Conservation (phyloP, 2,888 invertebrate genomes). For the Halocaridina rubra region DNA sequence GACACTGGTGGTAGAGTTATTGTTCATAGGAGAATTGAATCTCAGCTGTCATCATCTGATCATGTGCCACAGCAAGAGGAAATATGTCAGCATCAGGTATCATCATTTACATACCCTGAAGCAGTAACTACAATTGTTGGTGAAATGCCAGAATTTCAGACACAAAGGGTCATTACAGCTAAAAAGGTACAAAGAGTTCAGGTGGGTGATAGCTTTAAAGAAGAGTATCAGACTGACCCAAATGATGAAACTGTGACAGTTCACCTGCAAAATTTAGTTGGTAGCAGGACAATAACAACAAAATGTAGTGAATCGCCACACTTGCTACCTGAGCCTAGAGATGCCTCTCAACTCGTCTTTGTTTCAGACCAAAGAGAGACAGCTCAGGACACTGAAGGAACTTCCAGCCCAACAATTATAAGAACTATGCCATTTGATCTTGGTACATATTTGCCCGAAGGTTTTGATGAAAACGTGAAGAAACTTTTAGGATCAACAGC, state of each 20-base stretch:
- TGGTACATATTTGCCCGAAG: conserved; percentile 25
- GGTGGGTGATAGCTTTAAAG: conserved; percentile 45
- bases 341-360: conserved; percentile 49
- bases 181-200: conserved; percentile 39
- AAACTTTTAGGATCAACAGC: conserved; percentile 34
- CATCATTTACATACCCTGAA: not conserved
- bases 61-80: not conserved
- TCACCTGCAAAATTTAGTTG: conserved; percentile 6
- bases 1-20: conserved; percentile 47
- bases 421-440: conserved; percentile 24
- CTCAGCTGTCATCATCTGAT: not conserved
- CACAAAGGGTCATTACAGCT: conserved; percentile 31
- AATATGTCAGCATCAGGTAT: not conserved
- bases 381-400: conserved; percentile 29
- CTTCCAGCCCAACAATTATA: conserved; percentile 20
- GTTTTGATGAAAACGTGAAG: conserved; percentile 35
- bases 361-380: conserved; percentile 44
- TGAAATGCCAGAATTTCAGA: conserved; percentile 30
- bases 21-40: conserved; percentile 45
- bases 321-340: conserved; percentile 36
- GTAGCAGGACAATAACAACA: conserved; percentile 1
- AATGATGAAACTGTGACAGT: conserved; percentile 22
- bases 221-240: conserved; percentile 26
- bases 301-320: conserved; percentile 1
- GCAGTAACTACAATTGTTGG: not conserved